phyloP scores from a whole-genome alignment of 2,888 invertebrate genomes.

The Tribolium freemani region DNA sequence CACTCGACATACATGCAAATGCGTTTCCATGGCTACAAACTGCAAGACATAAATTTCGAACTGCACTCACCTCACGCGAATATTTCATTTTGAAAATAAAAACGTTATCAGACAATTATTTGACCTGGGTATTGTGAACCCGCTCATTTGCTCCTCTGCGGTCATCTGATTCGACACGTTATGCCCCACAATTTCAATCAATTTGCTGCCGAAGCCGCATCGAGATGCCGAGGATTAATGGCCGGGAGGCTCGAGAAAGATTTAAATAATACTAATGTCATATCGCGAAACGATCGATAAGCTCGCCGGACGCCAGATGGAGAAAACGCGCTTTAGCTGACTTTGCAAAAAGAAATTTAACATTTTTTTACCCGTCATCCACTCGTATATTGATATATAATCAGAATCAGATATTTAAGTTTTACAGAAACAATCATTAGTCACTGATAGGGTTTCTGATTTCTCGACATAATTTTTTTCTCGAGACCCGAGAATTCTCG shows the following conservation, averaged over 20 bases:
- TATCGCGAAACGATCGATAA: background rate
- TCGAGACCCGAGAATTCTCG: too few species aligned
- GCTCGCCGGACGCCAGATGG: background rate
- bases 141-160: conserved; percentile 23
- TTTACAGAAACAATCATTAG: too few species aligned
- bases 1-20: conserved; percentile 63
- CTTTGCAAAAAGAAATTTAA: too few species aligned
- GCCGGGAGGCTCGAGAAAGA: background rate
- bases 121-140: conserved; percentile 30
- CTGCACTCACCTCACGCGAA: conserved; percentile 60
- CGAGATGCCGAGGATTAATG: background rate
- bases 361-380: too few species aligned
- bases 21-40: conserved; percentile 64
- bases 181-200: conserved; percentile 24
- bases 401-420: too few species aligned
- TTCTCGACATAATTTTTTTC: too few species aligned
- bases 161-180: conserved; percentile 17
- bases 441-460: too few species aligned
- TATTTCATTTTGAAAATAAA: conserved; percentile 63
- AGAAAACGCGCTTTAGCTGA: background rate
- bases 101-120: conserved; percentile 57
- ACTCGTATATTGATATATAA: too few species aligned
- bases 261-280: background rate
- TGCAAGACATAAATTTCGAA: conserved; percentile 62
- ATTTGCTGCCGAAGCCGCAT: conserved; percentile 14